phyloP scores from a whole-genome alignment of 1,140 invertebrate species.

The Pollicipes pollicipes region DNA sequence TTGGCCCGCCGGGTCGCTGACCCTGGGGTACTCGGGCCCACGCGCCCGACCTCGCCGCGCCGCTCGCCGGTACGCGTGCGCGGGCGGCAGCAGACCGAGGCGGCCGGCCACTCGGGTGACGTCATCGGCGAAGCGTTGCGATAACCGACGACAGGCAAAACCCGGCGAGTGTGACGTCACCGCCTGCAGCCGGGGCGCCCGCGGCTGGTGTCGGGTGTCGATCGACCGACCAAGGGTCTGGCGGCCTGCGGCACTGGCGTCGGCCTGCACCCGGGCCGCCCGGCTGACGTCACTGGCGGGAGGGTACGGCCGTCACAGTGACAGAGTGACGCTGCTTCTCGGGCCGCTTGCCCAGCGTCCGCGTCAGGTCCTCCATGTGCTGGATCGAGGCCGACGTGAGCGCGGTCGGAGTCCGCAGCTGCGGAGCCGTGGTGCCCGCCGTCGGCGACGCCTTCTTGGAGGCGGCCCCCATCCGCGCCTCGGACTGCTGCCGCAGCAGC shows the following conservation, averaged over 20 bases:
- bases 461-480: not conserved
- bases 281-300: not conserved
- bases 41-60: no score
- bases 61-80: no score
- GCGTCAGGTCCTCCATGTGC: not conserved
- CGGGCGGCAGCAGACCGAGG: no score
- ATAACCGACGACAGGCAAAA: not conserved
- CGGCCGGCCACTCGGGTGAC: no score
- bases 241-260: not conserved
- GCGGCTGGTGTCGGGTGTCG: no score
- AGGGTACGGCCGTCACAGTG: not conserved
- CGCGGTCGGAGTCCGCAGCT: not conserved
- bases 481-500: not conserved
- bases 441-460: not conserved
- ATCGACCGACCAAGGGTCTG: no score
- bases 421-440: not conserved
- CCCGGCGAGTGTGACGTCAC: no score
- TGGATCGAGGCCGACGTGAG: not conserved
- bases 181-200: no score
- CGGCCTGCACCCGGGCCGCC: no score
- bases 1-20: no score
- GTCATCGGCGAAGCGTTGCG: not conserved
- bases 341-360: not conserved
- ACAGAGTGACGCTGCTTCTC: not conserved
- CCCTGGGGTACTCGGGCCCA: no score